Conservation (phyloP, 2,888 invertebrate genomes). For the Pristionchus mayeri region DNA sequence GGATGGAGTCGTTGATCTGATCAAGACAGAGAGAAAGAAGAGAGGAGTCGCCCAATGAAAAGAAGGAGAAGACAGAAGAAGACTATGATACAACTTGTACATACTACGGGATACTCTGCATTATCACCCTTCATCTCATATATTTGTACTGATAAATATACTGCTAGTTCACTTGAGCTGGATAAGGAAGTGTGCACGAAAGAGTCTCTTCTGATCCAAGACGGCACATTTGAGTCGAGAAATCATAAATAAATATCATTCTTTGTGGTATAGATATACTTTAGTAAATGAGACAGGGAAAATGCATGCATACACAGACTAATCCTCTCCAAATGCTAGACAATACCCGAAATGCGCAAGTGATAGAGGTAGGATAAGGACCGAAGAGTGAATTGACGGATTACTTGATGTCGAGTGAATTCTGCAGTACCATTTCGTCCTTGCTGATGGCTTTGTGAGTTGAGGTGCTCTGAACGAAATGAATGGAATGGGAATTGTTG, state of each 20-base stretch:
- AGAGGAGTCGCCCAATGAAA: constrained; percentile 7
- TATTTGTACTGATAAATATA: neutral
- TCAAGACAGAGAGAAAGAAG: constrained; percentile 37
- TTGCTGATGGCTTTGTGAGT: neutral
- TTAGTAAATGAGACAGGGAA: no score
- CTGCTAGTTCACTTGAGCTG: neutral
- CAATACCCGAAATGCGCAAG: no score
- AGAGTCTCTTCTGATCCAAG: no score
- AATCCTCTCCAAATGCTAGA: no score
- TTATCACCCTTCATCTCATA: neutral
- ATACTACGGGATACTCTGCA: neutral
- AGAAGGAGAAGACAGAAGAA: no score
- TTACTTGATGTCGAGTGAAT: neutral
- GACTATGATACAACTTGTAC: constrained; percentile 7
- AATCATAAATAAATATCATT: no score
- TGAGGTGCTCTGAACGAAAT: neutral
- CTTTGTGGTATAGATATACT: no score
- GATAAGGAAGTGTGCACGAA: no score
- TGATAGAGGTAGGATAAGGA: neutral
- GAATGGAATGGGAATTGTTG: neutral
- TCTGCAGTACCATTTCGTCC: constrained; percentile 12
- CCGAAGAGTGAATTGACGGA: neutral
- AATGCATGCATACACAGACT: no score
- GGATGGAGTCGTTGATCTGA: constrained; percentile 55
- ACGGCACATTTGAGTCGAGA: no score